Percentiles rank a stretch among this genome's conserved stretches.
These are phyloP conservation scores for Axea sp. DNA, from an alignment of 2,888 invertebrate genomes.

Conservation along the genomic window DNA sequence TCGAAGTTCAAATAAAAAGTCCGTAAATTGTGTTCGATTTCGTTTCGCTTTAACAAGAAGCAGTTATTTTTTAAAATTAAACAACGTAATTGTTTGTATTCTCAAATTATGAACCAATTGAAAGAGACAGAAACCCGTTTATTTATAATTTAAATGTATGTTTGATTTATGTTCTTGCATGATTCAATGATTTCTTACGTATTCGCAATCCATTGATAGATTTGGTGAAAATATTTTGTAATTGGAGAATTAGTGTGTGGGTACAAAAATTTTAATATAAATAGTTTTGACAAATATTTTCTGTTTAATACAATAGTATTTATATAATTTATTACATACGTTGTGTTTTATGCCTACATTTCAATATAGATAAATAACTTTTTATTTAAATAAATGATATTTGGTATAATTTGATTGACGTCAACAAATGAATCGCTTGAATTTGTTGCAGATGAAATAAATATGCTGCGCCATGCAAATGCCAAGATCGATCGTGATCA, in stretches of 20 bases:
- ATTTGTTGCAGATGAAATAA: slow-evolving; percentile 69
- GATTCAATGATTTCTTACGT: slow-evolving; percentile 11
- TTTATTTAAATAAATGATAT: slow-evolving; percentile 24
- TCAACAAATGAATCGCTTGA: slow-evolving; percentile 46
- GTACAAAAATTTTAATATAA: too few species aligned
- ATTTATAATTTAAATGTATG: slow-evolving; percentile 34
- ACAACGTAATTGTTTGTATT: slow-evolving; percentile 13
- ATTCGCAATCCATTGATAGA: slow-evolving; percentile 41
- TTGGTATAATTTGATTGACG: slow-evolving; percentile 30
- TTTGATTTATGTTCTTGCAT: slow-evolving; percentile 15
- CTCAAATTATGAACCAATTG: slow-evolving; percentile 19
- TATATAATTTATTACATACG: too few species aligned
- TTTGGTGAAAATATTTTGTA: neutral
- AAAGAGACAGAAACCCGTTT: slow-evolving; percentile 16
- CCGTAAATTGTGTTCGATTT: slow-evolving; percentile 13
- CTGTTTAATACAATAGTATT: too few species aligned
- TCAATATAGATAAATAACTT: neutral
- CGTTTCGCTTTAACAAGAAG: neutral
- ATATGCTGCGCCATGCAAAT: slow-evolving; percentile 75
- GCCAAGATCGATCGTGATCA: slow-evolving; percentile 64
- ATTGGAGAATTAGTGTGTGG: too few species aligned
- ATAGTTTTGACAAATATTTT: too few species aligned
- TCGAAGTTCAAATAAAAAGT: slow-evolving; percentile 16
- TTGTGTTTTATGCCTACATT: neutral
- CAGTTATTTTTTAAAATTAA: slow-evolving; percentile 17